Evolutionary conservation across 2,113 vertebrate species (phyloP), one percentile per base, ranked within the genome.

Genomic region (Setophaga kirtlandii): DNA sequence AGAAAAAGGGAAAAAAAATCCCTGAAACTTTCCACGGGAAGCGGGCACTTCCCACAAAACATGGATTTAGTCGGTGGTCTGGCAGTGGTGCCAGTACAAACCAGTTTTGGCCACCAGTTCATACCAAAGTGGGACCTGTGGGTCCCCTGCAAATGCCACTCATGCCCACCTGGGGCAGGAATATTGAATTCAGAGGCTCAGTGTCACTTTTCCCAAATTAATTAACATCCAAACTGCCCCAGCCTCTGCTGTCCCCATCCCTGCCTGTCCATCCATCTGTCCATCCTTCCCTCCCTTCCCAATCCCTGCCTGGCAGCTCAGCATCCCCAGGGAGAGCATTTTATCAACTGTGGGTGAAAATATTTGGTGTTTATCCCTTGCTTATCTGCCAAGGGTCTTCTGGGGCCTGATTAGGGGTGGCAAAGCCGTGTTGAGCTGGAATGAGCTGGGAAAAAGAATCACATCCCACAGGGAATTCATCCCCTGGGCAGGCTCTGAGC

Each of bases 1-100:
- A 50, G 15, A 27, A 4, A 55, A 20, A 42, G 5, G 5, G 2
- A 15, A 44, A 63, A 63, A 88, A 68, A 67, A 44, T 55, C 17
- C 56, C 46, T 68, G 79, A 94, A 92, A 93, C 78, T 96, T 97
- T 93, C 93, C 93, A 93, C 15, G 44, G 96, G 84, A 94, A 96
- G 77, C 5, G 1, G 69, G 46, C 20, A 1, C 65, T 86, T 64
- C 11, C 64, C 63, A 27, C 53, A 46, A 12, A 35, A 28, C 56
- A 2, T 3, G 39, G 44, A 1, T 35, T 71, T 24, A 39, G 56
- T 24, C 1, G n/a, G 7, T 4, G 39, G 37, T 3, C 58, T 67
- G 87, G 46, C 25, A 41, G 5, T 7, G 75, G 24, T 6, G 10
- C 60, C 12, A 9, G 23, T 46, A 22, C 23, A 70, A 75, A 81